Evolutionary conservation across 2,113 vertebrate genomes (phyloP).

Genomic region (Todiramphus saurophagus): DNA sequence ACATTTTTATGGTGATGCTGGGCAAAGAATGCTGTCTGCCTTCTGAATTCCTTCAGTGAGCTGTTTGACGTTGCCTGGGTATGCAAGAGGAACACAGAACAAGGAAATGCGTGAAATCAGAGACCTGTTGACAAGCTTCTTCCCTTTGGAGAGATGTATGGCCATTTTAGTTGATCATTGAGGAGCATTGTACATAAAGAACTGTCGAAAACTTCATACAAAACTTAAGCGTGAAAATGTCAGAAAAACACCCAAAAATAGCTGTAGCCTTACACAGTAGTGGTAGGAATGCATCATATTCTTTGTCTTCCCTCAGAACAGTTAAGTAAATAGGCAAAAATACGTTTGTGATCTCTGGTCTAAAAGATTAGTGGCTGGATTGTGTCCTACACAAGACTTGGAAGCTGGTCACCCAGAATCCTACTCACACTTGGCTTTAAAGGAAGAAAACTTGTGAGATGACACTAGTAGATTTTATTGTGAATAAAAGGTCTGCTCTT

Average conservation of each 20-base stretch:
- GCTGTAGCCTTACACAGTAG: neutral
- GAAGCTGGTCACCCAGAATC: neutral
- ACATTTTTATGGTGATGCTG: neutral
- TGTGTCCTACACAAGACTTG: neutral
- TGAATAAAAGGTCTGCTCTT: neutral
- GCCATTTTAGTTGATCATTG: neutral
- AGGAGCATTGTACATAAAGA: neutral
- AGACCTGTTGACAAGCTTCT: neutral
- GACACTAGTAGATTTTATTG: neutral
- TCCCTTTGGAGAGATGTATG: neutral
- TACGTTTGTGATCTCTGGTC: neutral
- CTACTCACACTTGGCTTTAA: neutral
- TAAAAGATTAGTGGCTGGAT: neutral
- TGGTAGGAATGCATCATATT: neutral
- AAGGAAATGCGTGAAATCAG: neutral
- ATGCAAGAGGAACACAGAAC: neutral
- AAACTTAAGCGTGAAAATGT: neutral
- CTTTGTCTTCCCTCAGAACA: neutral
- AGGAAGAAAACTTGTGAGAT: neutral
- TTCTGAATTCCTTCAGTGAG: neutral
- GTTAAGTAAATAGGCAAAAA: neutral
- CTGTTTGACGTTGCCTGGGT: neutral
- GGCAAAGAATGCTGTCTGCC: neutral
- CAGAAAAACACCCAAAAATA: neutral
- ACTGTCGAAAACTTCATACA: neutral